Conservation (phyloP, 2,888 invertebrate genomes). For the Caradrina kadenii region DNA sequence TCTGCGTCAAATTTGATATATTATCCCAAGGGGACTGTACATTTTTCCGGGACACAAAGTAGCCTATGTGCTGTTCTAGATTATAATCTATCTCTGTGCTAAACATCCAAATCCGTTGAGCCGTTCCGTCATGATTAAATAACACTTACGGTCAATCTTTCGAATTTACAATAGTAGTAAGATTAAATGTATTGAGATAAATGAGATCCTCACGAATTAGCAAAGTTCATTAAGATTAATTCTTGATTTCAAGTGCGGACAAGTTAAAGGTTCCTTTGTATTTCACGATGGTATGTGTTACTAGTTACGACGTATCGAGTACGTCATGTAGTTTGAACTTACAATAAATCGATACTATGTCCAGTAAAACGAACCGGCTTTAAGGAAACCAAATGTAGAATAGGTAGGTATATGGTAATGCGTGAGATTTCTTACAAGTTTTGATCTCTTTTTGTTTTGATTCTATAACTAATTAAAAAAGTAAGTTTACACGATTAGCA, state of each 20-base stretch:
- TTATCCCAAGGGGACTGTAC: too few relatives aligned
- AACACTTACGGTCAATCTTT: too few relatives aligned
- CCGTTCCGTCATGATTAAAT: too few relatives aligned
- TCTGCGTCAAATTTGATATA: too few relatives aligned
- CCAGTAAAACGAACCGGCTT: conserved; percentile 29
- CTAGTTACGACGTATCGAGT: conserved; percentile 14
- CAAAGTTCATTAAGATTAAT: conserved; percentile 31
- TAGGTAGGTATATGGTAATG: not conserved
- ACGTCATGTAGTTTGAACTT: conserved; percentile 43
- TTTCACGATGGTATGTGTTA: conserved; percentile 19
- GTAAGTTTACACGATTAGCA: not conserved
- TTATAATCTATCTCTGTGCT: too few relatives aligned
- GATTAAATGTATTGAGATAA: too few relatives aligned
- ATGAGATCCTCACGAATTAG: conserved; percentile 10
- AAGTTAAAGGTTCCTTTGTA: conserved; percentile 8
- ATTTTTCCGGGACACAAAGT: too few relatives aligned
- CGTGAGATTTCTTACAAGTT: not conserved
- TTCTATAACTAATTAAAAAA: not conserved
- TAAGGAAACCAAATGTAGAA: conserved; percentile 16
- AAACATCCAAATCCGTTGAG: too few relatives aligned
- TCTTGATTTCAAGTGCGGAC: not conserved
- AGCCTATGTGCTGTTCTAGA: too few relatives aligned
- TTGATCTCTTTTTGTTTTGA: not conserved
- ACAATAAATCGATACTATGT: conserved; percentile 50
- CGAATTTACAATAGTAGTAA: too few relatives aligned